Conservation (phyloP, 2,113 vertebrate genomes). For the Dipodomys stephensi region DNA sequence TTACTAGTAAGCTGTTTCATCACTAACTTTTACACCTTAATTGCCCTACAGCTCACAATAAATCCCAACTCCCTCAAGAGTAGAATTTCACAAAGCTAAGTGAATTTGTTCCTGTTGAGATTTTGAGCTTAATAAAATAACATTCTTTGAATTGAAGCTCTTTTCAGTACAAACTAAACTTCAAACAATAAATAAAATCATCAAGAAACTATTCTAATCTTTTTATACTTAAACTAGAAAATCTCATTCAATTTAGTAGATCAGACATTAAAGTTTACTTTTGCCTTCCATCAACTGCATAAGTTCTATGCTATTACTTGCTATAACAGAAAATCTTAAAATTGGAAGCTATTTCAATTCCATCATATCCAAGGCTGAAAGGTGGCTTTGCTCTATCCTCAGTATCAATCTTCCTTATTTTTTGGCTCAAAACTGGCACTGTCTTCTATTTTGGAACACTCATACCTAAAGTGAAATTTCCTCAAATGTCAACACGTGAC, state of each 20-base stretch:
- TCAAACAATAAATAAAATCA: conserved; percentile 59
- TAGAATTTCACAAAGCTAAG: conserved; percentile 36
- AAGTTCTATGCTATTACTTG: conserved; percentile 29
- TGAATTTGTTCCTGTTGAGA: conserved; percentile 59
- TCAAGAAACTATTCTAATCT: neutral
- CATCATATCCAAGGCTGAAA: conserved; percentile 33
- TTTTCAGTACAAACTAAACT: conserved; percentile 53
- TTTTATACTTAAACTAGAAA: conserved; percentile 43
- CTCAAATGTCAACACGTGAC: conserved; percentile 3
- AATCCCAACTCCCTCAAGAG: conserved; percentile 49
- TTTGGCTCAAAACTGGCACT: neutral
- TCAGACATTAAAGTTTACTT: conserved; percentile 34
- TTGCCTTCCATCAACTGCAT: conserved; percentile 47
- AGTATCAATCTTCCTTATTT: conserved; percentile 17
- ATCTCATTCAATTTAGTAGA: conserved; percentile 55
- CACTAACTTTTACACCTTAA: conserved; percentile 48
- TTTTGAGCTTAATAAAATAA: conserved; percentile 50
- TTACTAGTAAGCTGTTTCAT: conserved; percentile 32
- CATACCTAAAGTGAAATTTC: neutral
- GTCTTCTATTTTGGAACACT: conserved; percentile 9
- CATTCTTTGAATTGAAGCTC: conserved; percentile 45
- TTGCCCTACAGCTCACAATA: conserved; percentile 61
- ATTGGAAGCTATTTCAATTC: conserved; percentile 33
- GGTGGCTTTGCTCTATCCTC: neutral
- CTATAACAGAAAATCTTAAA: conserved; percentile 27